These are phyloP conservation scores for Dissostichus mawsoni DNA, from an alignment of 2,113 vertebrate species.

Conservation along the genomic window DNA sequence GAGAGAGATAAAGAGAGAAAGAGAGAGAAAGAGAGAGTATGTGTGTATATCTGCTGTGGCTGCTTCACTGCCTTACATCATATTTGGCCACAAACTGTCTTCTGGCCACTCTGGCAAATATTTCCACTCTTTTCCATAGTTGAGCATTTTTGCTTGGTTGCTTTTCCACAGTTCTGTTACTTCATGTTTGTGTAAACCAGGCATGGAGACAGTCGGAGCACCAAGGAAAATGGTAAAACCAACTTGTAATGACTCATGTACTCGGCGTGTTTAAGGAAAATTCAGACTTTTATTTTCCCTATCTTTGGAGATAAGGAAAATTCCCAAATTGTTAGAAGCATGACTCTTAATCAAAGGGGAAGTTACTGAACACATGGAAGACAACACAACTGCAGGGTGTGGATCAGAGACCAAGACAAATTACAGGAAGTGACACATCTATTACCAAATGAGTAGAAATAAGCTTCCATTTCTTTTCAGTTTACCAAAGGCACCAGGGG, in stretches of 20 bases:
- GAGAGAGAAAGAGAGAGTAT: background rate
- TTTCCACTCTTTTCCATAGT: slow-evolving; percentile 76
- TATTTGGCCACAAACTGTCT: slow-evolving; percentile 66
- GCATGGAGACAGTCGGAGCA: slow-evolving; percentile 8
- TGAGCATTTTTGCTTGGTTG: slow-evolving; percentile 65
- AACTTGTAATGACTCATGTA: background rate
- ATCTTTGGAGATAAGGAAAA: slow-evolving; percentile 36
- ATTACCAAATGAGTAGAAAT: slow-evolving; percentile 43
- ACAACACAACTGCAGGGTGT: slow-evolving; percentile 43
- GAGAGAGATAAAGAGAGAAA: slow-evolving; percentile 21
- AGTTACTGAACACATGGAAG: slow-evolving; percentile 45
- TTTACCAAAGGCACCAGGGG: slow-evolving; percentile 47
- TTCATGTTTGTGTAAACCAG: slow-evolving; percentile 56
- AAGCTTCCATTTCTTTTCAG: slow-evolving; percentile 23
- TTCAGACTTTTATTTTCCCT: background rate
- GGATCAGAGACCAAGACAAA: slow-evolving; percentile 15
- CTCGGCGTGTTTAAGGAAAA: background rate
- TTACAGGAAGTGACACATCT: slow-evolving; percentile 74
- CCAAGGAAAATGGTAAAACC: slow-evolving; percentile 39
- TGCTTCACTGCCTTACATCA: slow-evolving; percentile 72
- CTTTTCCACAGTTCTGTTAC: slow-evolving; percentile 67
- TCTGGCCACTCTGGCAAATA: slow-evolving; percentile 67
- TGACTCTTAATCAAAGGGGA: slow-evolving; percentile 48
- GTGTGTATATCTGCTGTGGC: slow-evolving; percentile 50
- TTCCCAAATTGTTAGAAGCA: slow-evolving; percentile 20